Evolutionary conservation across 2,113 vertebrate genomes (phyloP), one percentile per base, ranked within the genome.

Genomic region (Onychostruthus taczanowskii): DNA sequence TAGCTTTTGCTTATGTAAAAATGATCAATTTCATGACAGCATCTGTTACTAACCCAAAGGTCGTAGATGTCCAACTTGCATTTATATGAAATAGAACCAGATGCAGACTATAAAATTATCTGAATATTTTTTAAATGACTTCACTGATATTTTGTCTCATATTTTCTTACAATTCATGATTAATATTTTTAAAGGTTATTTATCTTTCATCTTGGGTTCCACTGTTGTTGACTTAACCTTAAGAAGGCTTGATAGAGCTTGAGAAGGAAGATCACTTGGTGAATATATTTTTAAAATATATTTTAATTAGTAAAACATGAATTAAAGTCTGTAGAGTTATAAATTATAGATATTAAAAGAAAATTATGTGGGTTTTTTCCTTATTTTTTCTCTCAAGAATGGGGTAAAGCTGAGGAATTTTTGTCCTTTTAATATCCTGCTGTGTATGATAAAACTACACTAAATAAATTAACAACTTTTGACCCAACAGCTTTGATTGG

Each of bases 161-260:
- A 37, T 82, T 95, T 91, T 95, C 52, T 62, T 94, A 73, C 12
- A 3, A 81, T 86, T 39, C 46, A 75, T 69, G 64, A 93, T 93
- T 95, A 86, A 90, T 94, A 89, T 58, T 93, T 94, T 93, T 81
- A 72, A 83, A 91, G 52, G 35, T 89, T 50, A 96, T 96, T 95
- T 93, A 91, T 96, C 83, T 94, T 94, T 94, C 91, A 69, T 92
- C 63, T 77, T 94, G 23, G 9, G 41, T 84, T 94, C 31, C 9
- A 3, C 12, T 84, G 3, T 77, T 83, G 24, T 89, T 94, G 76
- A 84, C 41, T 49, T 95, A 90, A 69, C 53, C 78, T 86, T 77
- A 78, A 85, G 27, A 61, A 91, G 82, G 27, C 2, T 13, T 41
- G 26, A 50, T 53, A 91, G 43, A 93, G 8, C 13, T 82, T 89